Evolutionary conservation across 2,888 invertebrate genomes (phyloP), one percentile per base, ranked within the genome.

Genomic region (Danaus chrysippus): DNA sequence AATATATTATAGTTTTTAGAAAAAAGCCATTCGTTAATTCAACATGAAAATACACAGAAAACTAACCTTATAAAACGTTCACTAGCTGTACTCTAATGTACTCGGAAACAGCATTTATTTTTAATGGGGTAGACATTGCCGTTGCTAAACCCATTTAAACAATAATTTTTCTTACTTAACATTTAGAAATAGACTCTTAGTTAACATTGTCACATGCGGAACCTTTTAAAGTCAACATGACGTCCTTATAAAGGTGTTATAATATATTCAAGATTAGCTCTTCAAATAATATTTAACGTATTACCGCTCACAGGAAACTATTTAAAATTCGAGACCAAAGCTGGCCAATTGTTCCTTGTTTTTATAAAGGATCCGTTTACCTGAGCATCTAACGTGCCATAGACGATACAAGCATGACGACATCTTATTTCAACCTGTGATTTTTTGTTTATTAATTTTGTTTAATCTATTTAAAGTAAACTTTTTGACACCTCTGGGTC

Each of bases 351-450:
- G 54, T 59, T 41, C 59, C 58, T 56, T 64, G 66, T 66, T 66
- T 66, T 66, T 66, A 56, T 56, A 58, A 58, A 64, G 54, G 53
- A 55, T 42, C 64, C 64, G 58, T 61, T 52, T 66, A 66, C 66
- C 66, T 66, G 66, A 34, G 42, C 46, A 55, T 11, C 23, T 54
- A 41, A 17, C 34, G 46, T 44, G 55, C 61, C 59, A 44, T 54
- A 54, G 49, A 49, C 49, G 49, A 17, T 15, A 49, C 11, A 15
- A 15, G 15, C 46, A 15, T 46, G 46, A 46, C 46, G 46, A 46
- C 13, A 46, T 46, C 46, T 46, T n/a, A 15, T 15, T 15, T 15
- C 15, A 46, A 46, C 46, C 10, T 46, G 15, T 46, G 46, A 15
- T 46, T 46, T 46, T 13, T 9, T 46, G 13, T 46, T 15, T 10